phyloP scores from a whole-genome alignment of 2,888 invertebrate genomes.

The Lottia scabra region DNA sequence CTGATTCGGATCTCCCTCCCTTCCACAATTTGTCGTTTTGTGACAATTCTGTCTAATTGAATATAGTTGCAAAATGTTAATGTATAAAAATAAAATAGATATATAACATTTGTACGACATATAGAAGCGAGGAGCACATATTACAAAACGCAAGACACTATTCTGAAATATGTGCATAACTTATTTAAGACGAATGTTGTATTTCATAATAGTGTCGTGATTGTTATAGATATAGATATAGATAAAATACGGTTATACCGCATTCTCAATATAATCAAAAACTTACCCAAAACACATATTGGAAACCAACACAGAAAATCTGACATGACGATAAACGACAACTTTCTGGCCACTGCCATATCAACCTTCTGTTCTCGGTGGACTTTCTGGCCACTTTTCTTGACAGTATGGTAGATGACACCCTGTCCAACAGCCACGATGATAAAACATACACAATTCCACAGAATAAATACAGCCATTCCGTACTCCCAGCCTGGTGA shows the following conservation, averaged over 20 bases:
- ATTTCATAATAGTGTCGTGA: too few relatives aligned
- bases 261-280: not conserved
- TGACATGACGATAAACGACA: conserved; percentile 52
- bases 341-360: conserved; percentile 50
- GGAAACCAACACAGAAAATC: conserved; percentile 61
- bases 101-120: too few relatives aligned
- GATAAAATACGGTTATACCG: not conserved
- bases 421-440: conserved; percentile 59
- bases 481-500: conserved; percentile 66
- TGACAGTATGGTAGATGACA: conserved; percentile 57
- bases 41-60: too few relatives aligned
- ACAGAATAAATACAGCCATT: conserved; percentile 59
- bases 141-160: too few relatives aligned
- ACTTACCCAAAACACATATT: conserved; percentile 13
- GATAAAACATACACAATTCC: conserved; percentile 60
- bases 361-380: conserved; percentile 31
- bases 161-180: too few relatives aligned
- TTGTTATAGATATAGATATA: too few relatives aligned
- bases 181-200: too few relatives aligned
- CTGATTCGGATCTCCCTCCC: too few relatives aligned
- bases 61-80: too few relatives aligned
- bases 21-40: too few relatives aligned
- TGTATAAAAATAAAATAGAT: too few relatives aligned
- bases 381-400: conserved; percentile 9
- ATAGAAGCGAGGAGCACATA: too few relatives aligned